Conservation (phyloP, 2,797 vertebrate species). For the Calcarius lapponicus region DNA sequence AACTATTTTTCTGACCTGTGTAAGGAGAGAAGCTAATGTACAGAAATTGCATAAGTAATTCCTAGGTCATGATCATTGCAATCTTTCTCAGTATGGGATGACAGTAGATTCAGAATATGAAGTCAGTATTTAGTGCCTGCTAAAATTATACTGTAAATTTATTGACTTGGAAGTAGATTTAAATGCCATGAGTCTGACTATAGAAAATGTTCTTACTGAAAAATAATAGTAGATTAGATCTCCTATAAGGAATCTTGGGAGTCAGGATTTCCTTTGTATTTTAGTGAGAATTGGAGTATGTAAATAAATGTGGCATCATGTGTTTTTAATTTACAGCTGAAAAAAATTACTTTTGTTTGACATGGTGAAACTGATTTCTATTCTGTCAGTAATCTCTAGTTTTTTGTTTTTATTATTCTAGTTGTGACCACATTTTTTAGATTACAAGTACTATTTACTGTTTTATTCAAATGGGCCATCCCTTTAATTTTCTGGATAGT, state of each 20-base stretch:
- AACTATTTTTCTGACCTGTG: not conserved
- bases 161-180: not conserved
- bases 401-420: not conserved
- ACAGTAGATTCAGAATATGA: not conserved
- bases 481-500: not conserved
- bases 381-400: not conserved
- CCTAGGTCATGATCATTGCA: not conserved
- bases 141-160: not conserved
- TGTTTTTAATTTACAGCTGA: not conserved
- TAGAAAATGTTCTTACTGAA: not conserved
- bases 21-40: not conserved
- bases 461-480: fast-evolving
- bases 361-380: not conserved
- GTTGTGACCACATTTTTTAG: not conserved
- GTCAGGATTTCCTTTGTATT: not conserved
- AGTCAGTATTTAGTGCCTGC: not conserved
- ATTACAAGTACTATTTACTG: not conserved
- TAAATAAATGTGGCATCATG: not conserved
- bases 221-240: not conserved
- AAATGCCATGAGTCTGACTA: not conserved
- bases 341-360: not conserved
- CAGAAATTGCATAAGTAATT: not conserved
- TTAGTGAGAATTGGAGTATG: not conserved
- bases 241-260: not conserved
- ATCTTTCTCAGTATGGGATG: not conserved